Percentiles rank a stretch among this genome's conserved stretches.
Evolutionary conservation across 2,797 vertebrate species (phyloP).

Genomic region (Picus viridis): DNA sequence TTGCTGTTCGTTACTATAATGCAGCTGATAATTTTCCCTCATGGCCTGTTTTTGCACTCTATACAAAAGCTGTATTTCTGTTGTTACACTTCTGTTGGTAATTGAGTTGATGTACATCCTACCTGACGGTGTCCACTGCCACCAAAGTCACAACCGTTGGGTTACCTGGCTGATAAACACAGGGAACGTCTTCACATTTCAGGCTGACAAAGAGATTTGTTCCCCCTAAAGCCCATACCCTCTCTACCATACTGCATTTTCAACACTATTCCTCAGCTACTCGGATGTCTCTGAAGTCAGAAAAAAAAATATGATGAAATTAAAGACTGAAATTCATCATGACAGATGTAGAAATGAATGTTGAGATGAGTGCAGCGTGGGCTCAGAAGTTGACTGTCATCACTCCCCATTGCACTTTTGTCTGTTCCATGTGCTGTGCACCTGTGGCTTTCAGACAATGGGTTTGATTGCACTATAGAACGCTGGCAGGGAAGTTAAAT

Average conservation of each 20-base stretch:
- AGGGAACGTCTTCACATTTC: neutral
- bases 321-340: constrained; percentile 45
- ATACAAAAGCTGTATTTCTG: neutral
- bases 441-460: constrained; percentile 73
- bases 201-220: neutral
- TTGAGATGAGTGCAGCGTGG: constrained; percentile 36
- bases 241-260: neutral
- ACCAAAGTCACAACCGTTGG: neutral
- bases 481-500: constrained; percentile 57
- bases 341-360: constrained; percentile 66
- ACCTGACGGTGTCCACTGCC: neutral
- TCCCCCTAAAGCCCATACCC: neutral
- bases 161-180: neutral
- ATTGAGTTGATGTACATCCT: neutral
- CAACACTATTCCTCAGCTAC: constrained; percentile 30
- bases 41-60: neutral
- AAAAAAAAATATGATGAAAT: neutral
- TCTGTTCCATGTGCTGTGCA: constrained; percentile 67
- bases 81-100: neutral
- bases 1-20: neutral
- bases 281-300: constrained; percentile 15
- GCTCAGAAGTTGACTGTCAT: constrained; percentile 62
- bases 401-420: constrained; percentile 63
- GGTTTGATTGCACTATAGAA: constrained; percentile 63
- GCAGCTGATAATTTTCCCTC: neutral